Evolutionary conservation across 1,140 invertebrate species (phyloP), one percentile per base, ranked within the genome.

Genomic region (Ephestia elutella): DNA sequence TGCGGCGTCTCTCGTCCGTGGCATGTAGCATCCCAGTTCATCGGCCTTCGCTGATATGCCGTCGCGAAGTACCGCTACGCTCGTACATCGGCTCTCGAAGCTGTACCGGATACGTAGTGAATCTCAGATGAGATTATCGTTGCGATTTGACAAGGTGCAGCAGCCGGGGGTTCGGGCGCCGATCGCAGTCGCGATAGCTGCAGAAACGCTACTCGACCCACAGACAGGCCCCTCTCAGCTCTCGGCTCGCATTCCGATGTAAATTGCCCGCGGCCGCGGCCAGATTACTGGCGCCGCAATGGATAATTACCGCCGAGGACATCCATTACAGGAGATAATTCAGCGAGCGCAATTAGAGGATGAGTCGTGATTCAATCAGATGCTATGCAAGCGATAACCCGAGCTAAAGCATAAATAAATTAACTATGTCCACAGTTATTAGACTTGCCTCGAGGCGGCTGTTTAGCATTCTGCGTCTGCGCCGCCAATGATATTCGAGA

Each of bases 251-350:
- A 77, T 78, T 73, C 75, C 75, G 62, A 77, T 81, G 66, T 66
- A 77, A 78, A 78, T 73, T 69, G 72, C 77, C 67, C 67, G 68
- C 60, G 66, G 68, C 66, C 32, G 51, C 65, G 49, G 60, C 69
- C 65, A 72, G 68, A 79, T 75, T 70, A 63, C 68, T 70, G 76
- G 76, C 78, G 80, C 78, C 78, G 71, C 71, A 60, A 60, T 67
- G 69, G 69, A 70, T 79, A 78, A 78, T 80, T 76, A 71, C 74
- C 63, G 70, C 17, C 63, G 67, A 72, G 73, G 76, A 81, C 78
- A 78, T 72, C 66, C 74, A 78, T 80, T 80, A 79, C 73, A 63
- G 72, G 66, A 77, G 76, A 77, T 82, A 80, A 80, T 78, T 78
- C 71, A 77, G 69, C 73, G 59, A 62, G 62, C 60, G 72, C 78